These are phyloP conservation scores for Rhopalosiphum nymphaeae DNA, from an alignment of 2,888 invertebrate species.

Conservation along the genomic window DNA sequence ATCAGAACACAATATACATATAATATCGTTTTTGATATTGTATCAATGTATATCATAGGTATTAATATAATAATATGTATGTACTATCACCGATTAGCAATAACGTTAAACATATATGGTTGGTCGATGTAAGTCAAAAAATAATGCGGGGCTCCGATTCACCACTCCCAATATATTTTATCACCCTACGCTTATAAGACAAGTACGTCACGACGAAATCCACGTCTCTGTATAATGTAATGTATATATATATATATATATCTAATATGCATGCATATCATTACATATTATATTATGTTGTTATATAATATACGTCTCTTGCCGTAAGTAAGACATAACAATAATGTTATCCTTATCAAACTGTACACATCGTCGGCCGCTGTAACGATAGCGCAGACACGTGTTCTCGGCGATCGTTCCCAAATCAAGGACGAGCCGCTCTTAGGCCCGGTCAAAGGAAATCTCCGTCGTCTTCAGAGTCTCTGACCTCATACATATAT, in stretches of 20 bases:
- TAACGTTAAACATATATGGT: background rate
- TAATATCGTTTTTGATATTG: background rate
- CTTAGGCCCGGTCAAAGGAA: conserved; percentile 33
- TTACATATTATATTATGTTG: conserved; percentile 2
- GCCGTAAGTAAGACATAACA: background rate
- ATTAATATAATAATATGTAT: too few relatives aligned
- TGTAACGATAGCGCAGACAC: background rate
- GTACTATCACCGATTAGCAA: background rate
- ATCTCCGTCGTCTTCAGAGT: conserved; percentile 19
- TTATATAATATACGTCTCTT: background rate
- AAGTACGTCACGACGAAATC: background rate
- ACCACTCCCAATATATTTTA: background rate
- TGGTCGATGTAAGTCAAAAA: background rate
- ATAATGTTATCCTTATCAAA: conserved; percentile 27
- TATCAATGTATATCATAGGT: too few relatives aligned
- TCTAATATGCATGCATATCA: background rate
- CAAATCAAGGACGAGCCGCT: conserved; percentile 26
- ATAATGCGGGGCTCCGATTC: background rate
- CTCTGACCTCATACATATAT: conserved; percentile 40
- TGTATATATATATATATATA: background rate
- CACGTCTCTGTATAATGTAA: background rate
- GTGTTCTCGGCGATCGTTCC: conserved; percentile 16
- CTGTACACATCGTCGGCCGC: background rate
- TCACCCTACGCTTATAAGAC: background rate
- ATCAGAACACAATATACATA: background rate